Evolutionary conservation across 2,888 invertebrate species (phyloP), one percentile per base, ranked within the genome.

Genomic region (Chaitophorus viminalis): DNA sequence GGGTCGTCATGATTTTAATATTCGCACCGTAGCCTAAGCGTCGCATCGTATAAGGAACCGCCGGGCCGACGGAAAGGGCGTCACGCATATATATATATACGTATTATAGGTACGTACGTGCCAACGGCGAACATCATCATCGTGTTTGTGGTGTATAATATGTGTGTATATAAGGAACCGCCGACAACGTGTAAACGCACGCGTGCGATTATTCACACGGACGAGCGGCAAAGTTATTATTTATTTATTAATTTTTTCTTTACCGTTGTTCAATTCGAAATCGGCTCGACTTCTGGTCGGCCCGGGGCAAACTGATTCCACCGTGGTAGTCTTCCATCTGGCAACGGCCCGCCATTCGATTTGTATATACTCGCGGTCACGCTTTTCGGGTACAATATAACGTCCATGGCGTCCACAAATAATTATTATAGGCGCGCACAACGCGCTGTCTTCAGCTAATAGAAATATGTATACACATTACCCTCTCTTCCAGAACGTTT

Each of bases 91-190:
- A n/a, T n/a, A n/a, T n/a, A n/a, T n/a, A n/a, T n/a, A n/a, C n/a
- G n/a, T n/a, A n/a, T n/a, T n/a, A n/a, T n/a, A n/a, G n/a, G n/a
- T n/a, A n/a, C 79, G 79, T 60, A 60, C 60, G 54, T 46, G 46
- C n/a, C 14, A 11, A 11, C 29, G 29, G 74, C 39, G 25, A 11
- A 8, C 60, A 60, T 25, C 60, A 25, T 25, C 70, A 4, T 29
- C 29, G 31, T 5, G 31, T 29, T 70, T 72, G n/a, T n/a, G n/a
- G n/a, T n/a, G n/a, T n/a, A n/a, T n/a, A n/a, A n/a, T n/a, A n/a
- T n/a, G n/a, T n/a, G n/a, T n/a, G n/a, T 25, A 31, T 82, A 70
- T 70, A 46, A 25, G 70, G 82, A 46, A 70, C 70, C 70, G 70
- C 52, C 31, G 82, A 9, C n/a, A 9, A 18, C 31, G 76, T 52